phyloP scores from a whole-genome alignment of 1,140 invertebrate species.

The Halictus rubicundus region DNA sequence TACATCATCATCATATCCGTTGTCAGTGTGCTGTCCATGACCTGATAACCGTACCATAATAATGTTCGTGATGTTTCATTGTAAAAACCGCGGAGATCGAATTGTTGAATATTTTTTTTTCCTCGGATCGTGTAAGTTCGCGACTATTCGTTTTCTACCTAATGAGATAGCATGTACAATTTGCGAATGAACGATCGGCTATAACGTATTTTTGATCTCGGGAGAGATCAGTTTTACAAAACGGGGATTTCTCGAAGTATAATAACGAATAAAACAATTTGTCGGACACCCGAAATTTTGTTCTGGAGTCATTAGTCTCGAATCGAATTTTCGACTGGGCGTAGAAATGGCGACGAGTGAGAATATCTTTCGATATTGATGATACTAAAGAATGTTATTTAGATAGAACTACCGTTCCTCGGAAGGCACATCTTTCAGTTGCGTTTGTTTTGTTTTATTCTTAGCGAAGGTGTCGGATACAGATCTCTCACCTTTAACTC shows the following conservation, averaged over 20 bases:
- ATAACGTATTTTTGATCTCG: slow-evolving; percentile 7
- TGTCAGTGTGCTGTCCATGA: slow-evolving; percentile 26
- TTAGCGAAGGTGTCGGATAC: neutral
- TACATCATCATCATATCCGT: slow-evolving; percentile 40
- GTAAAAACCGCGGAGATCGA: slow-evolving; percentile 27
- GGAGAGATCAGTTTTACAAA: slow-evolving; percentile 5
- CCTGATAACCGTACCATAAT: slow-evolving; percentile 18
- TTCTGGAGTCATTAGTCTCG: neutral
- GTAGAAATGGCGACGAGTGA: neutral
- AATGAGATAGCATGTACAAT: neutral
- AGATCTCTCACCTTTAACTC: neutral
- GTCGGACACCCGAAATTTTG: neutral
- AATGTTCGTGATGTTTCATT: slow-evolving; percentile 8
- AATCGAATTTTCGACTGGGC: neutral
- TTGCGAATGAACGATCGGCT: neutral
- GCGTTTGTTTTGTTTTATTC: neutral
- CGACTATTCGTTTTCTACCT: slow-evolving; percentile 11
- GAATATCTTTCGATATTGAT: neutral
- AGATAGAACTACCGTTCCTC: neutral
- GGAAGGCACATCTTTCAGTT: neutral
- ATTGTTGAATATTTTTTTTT: slow-evolving; percentile 12
- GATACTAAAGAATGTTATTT: neutral
- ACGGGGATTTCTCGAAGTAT: neutral
- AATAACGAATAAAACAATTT: neutral
- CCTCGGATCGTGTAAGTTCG: neutral